Evolutionary conservation across 2,113 vertebrate genomes (phyloP), one percentile per base, ranked within the genome.

Genomic region (Nesoenas mayeri): DNA sequence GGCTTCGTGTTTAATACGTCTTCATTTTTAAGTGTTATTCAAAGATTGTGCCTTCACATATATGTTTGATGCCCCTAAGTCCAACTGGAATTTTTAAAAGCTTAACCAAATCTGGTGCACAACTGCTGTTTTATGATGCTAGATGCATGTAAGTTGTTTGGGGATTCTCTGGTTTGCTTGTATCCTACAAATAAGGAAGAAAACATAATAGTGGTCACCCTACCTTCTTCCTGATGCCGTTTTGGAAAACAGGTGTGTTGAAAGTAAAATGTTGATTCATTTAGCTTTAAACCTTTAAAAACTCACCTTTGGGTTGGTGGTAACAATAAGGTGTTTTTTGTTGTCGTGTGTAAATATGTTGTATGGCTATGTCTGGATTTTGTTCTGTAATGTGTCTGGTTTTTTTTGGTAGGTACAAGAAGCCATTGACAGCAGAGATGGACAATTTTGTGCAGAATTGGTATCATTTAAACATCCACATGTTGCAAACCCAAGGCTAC

Each of bases 391-490:
- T 5, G 14, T 25, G 14, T 4, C 54, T 85, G 4, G 56, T 91
- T 66, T 28, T 28, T 19, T 84, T 58, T 75, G 79, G 9, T 97
- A 99, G 99, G 98, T 99, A 2, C 97, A 97, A 18, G 99, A 99
- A 96, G 98, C 99, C 20, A 99, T 99, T 22, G 99, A 99, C 14
- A 98, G 91, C 87, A 98, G 97, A 53, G 98, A 99, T 31, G 99
- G 99, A 12, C 82, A 97, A 0, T 98, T 98, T 81, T 99, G 98
- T 89, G 98, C 98, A 7, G 99, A 99, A 95, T 96, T 99, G 79
- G 98, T 99, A 6, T 99, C 99, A 38, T 99, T 99, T 97, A 99
- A 99, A 93, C 99, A 99, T 80, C 99, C 99, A 6, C 99, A 99
- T 73, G 99, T 99, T 19, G 99, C 99, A 79, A 99, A 99, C 91